These are phyloP conservation scores for Ypsolopha scabrella DNA, from an alignment of 2,888 invertebrate genomes.

Conservation along the genomic window DNA sequence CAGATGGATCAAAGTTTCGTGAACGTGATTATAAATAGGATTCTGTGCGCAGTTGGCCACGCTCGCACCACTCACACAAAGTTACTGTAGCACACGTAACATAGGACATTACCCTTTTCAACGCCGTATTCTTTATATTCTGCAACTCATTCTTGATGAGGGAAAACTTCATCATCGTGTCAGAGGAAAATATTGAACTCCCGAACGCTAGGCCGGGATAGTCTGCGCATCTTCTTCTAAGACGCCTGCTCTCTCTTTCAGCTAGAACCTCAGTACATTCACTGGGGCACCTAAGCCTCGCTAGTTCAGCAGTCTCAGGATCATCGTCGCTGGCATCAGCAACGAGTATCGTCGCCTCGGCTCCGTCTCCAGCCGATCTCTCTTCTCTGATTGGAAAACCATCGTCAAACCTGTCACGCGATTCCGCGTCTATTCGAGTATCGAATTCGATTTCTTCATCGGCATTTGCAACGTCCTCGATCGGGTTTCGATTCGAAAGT, in stretches of 20 bases:
- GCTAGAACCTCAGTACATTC: constrained; percentile 91
- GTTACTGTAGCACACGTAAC: constrained; percentile 49
- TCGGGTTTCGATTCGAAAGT: constrained; percentile 60
- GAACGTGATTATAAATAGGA: constrained; percentile 57
- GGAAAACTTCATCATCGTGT: constrained; percentile 98
- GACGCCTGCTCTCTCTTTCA: constrained; percentile 82
- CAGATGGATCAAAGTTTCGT: constrained; percentile 39
- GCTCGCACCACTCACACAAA: constrained; percentile 38
- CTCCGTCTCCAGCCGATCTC: constrained; percentile 58
- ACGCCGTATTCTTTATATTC: constrained; percentile 96
- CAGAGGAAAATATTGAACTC: constrained; percentile 93
- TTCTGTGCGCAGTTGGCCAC: constrained; percentile 60
- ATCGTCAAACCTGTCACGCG: constrained; percentile 50
- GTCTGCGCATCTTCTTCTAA: constrained; percentile 86
- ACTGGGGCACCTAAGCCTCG: constrained; percentile 88
- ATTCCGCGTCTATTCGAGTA: constrained; percentile 39
- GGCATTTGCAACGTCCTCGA: constrained; percentile 45
- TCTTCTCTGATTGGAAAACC: constrained; percentile 57
- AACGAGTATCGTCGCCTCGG: constrained; percentile 38
- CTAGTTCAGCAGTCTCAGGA: constrained; percentile 83
- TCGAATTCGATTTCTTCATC: constrained; percentile 52
- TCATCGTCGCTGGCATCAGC: constrained; percentile 73
- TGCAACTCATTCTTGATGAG: constrained; percentile 97
- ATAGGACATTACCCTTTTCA: constrained; percentile 89
- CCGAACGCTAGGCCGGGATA: constrained; percentile 94